A percentile compares a stretch with the other conserved stretches of the same genome.
Conservation (phyloP, 2,888 invertebrate species). For the Spodoptera picta region DNA sequence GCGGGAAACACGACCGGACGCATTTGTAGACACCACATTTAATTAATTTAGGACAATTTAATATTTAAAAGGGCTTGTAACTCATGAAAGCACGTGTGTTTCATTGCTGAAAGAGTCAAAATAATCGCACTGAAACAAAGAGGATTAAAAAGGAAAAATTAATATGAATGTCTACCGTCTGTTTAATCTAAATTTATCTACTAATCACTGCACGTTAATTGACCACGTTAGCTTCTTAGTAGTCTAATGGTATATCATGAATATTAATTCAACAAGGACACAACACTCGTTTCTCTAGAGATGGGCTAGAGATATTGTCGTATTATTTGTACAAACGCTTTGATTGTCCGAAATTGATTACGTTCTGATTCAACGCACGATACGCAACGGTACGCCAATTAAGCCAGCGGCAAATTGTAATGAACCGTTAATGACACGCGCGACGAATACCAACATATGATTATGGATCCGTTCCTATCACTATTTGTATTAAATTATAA, state of each 20-base stretch:
- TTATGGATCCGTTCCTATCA: constrained; percentile 41
- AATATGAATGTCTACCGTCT: constrained; percentile 10
- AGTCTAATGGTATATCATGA: constrained; percentile 17
- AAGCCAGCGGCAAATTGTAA: constrained; percentile 78
- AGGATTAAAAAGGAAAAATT: constrained; percentile 12
- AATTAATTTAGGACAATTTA: constrained; percentile 54
- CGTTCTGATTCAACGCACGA: constrained; percentile 80
- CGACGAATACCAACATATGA: constrained; percentile 76
- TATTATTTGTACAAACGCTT: constrained; percentile 57
- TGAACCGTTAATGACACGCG: constrained; percentile 83
- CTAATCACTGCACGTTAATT: constrained; percentile 14
- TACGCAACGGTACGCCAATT: constrained; percentile 82
- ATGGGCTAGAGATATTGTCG: constrained; percentile 27
- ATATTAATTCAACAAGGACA: constrained; percentile 24
- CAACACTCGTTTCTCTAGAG: constrained; percentile 24
- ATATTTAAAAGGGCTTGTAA: constrained; percentile 35
- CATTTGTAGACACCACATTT: constrained; percentile 51
- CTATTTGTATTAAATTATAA: constrained; percentile 58
- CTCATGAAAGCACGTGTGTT: constrained; percentile 13
- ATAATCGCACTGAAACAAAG: no score
- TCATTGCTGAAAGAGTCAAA: neutral
- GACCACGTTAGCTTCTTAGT: constrained; percentile 19
- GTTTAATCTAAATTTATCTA: constrained; percentile 26
- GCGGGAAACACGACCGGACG: constrained; percentile 63
- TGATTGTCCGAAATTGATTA: constrained; percentile 67